These are phyloP conservation scores for Melanargia galathea DNA, from an alignment of 2,888 invertebrate species.

Conservation along the genomic window DNA sequence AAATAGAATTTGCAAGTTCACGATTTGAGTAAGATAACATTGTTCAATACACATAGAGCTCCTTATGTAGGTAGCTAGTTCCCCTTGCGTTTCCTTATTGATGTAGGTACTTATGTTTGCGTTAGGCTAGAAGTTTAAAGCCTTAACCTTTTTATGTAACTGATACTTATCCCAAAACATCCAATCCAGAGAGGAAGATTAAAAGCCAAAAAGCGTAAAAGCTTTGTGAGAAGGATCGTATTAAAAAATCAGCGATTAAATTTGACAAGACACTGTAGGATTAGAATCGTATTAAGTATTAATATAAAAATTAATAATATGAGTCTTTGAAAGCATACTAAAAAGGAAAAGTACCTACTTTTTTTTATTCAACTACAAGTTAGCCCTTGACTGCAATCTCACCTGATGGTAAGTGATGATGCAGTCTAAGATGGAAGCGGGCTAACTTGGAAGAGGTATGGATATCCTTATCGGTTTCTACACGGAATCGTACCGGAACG, in stretches of 20 bases:
- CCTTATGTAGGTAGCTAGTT: constrained; percentile 4
- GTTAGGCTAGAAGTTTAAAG: background rate
- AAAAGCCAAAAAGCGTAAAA: background rate
- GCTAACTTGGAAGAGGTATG: too few relatives aligned
- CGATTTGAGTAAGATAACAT: constrained; percentile 21
- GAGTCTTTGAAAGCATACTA: background rate
- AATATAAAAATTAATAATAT: background rate
- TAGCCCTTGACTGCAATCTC: too few relatives aligned
- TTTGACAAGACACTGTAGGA: background rate
- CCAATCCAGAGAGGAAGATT: background rate
- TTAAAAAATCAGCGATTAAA: background rate
- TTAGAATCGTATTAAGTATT: background rate
- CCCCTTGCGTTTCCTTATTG: constrained; percentile 4
- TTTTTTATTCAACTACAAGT: too few relatives aligned
- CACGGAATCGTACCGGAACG: too few relatives aligned
- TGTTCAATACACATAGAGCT: constrained; percentile 8
- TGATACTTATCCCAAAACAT: background rate
- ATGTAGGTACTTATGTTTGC: background rate
- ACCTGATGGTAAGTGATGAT: too few relatives aligned
- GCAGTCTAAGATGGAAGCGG: too few relatives aligned
- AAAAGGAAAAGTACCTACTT: too few relatives aligned
- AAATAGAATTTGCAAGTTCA: constrained; percentile 22
- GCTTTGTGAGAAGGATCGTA: constrained; percentile 16
- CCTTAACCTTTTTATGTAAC: background rate
- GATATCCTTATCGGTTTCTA: too few relatives aligned